phyloP scores from a whole-genome alignment of 2,888 invertebrate genomes.

The Tipula lateralis region DNA sequence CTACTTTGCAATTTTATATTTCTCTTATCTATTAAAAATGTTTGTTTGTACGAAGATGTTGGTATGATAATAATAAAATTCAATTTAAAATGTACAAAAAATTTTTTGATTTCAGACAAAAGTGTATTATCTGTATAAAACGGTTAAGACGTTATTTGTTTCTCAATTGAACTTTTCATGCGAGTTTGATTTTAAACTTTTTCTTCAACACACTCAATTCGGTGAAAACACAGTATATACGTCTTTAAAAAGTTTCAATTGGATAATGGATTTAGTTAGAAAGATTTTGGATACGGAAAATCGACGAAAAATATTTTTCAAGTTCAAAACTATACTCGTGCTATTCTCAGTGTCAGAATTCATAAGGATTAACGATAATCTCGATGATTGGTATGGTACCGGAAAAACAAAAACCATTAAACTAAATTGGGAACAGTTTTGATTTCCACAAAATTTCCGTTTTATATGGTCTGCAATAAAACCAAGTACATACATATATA shows the following conservation, averaged over 20 bases:
- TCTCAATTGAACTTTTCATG: neutral
- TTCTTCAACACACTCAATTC: neutral
- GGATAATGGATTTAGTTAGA: neutral
- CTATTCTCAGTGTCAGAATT: too few relatives aligned
- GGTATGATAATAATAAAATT: neutral
- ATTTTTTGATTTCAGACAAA: neutral
- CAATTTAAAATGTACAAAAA: conserved; percentile 3
- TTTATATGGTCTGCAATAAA: neutral
- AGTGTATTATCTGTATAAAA: neutral
- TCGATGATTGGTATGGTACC: neutral
- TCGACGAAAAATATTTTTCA: neutral
- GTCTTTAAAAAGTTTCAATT: neutral
- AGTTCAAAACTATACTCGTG: too few relatives aligned
- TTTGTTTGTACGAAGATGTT: neutral
- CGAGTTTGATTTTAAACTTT: neutral
- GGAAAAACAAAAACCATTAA: neutral
- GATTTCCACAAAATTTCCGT: neutral
- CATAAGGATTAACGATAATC: neutral
- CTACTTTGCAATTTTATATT: neutral
- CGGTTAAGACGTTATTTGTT: neutral
- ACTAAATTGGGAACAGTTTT: neutral
- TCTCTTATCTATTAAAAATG: neutral
- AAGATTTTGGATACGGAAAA: neutral
- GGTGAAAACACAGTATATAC: neutral
- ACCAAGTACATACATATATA: too few relatives aligned